Evolutionary conservation across 92 coral and sea anemone species (phyloP), one percentile per base, ranked within the genome.

Genomic region (Desmophyllum pertusum): DNA sequence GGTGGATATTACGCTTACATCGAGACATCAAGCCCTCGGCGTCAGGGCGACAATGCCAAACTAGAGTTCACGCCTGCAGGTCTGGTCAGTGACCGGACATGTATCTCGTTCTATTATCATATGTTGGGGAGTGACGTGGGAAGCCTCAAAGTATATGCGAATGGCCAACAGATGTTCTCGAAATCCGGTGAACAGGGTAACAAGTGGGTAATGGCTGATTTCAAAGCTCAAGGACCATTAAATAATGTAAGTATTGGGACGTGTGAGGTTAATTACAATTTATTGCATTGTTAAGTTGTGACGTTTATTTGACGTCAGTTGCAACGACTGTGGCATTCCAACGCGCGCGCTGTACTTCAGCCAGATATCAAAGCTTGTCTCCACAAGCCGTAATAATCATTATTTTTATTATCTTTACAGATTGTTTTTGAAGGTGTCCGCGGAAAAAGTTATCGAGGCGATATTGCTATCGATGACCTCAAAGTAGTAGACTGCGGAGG

Each of bases 1-100:
- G 85, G 85, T 7, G n/a, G n/a, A n/a, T 70, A 53, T 35, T 81
- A 81, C 41, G 43, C 59, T 2, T 81, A 70, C 85, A 70, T 81
- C 17, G 85, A 81, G 69, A 19, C 85, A 1, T 81, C 85, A 39
- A 70, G 78, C 10, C 85, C 85, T 72, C 85, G 78, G 6, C 0
- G 0, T 10, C 52, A 9, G 10, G 69, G 41, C 2, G 85, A 81
- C 13, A 38, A 55, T 4, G 85, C 85, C 55, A 53, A 17, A 7
- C 50, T 81, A 63, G 78, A 51, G 57, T 38, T 37, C 53, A 40
- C 43, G n/a, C n/a, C n/a, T n/a, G n/a, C n/a, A n/a, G n/a, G n/a
- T n/a, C n/a, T 81, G 78, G 39, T 31, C 13, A 52, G 37, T n/a
- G 78, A 71, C 15, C 41, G 31, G 23, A 52, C 85, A 18, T 81